Evolutionary conservation across 2,113 vertebrate genomes (phyloP).

Genomic region (Nothocercus julius): DNA sequence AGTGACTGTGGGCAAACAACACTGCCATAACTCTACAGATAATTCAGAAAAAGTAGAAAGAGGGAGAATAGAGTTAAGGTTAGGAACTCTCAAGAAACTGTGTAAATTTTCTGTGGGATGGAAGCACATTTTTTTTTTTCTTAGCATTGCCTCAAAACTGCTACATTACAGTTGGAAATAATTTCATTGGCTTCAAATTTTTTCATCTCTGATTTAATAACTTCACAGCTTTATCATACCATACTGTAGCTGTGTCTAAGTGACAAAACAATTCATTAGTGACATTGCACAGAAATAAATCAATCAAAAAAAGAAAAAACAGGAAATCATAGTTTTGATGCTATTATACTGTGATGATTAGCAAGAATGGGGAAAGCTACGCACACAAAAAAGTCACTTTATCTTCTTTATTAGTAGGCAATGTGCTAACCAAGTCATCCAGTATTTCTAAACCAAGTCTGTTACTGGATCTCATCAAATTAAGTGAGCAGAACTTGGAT

Average conservation of each 20-base stretch:
- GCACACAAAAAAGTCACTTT: not conserved
- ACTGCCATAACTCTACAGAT: not conserved
- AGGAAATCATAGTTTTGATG: not conserved
- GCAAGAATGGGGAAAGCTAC: conserved; percentile 4
- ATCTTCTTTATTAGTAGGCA: not conserved
- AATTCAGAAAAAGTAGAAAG: not conserved
- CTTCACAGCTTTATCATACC: not conserved
- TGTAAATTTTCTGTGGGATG: not conserved
- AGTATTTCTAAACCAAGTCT: conserved; percentile 22
- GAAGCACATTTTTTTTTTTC: not conserved
- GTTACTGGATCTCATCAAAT: conserved; percentile 46
- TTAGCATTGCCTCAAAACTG: not conserved
- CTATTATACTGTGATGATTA: not conserved
- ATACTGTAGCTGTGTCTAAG: not conserved
- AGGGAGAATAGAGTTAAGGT: not conserved
- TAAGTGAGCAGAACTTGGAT: conserved; percentile 6
- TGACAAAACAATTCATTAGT: not conserved
- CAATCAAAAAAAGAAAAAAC: not conserved
- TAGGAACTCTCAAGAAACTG: not conserved
- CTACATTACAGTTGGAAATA: not conserved
- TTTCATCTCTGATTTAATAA: not conserved
- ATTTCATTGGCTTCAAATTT: not conserved
- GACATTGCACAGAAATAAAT: not conserved
- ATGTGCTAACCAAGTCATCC: not conserved
- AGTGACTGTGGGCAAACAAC: not conserved